Percentiles rank a stretch among this genome's conserved stretches.
Evolutionary conservation across 2,797 vertebrate species (phyloP).

Genomic region (Holocentrus rufus): DNA sequence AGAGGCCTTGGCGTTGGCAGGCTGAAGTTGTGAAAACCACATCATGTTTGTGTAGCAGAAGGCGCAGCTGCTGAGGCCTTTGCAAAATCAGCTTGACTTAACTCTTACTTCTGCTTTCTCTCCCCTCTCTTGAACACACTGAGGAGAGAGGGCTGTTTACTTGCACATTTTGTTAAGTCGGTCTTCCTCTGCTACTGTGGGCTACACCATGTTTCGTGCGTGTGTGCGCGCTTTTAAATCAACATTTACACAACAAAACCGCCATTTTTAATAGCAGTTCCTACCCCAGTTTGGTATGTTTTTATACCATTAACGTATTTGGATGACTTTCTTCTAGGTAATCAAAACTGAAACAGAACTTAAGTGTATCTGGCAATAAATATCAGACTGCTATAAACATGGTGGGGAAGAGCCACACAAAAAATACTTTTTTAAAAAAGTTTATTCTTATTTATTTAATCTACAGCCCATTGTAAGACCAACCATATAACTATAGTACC

Average conservation of each 20-base stretch:
- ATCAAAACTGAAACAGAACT: too few relatives aligned
- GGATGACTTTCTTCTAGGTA: too few relatives aligned
- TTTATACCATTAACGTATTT: too few relatives aligned
- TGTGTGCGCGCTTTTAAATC: neutral
- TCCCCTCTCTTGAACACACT: slow-evolving; percentile 52
- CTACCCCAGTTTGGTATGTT: too few relatives aligned
- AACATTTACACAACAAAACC: neutral
- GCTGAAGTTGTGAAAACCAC: slow-evolving; percentile 78
- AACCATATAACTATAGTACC: too few relatives aligned
- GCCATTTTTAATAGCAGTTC: neutral
- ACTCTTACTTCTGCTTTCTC: slow-evolving; percentile 84
- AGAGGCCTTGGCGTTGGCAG: slow-evolving; percentile 39
- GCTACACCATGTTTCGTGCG: slow-evolving; percentile 22
- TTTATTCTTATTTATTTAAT: too few relatives aligned
- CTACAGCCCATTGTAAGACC: too few relatives aligned
- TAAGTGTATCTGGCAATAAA: too few relatives aligned
- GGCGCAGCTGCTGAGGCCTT: slow-evolving; percentile 78
- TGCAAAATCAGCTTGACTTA: slow-evolving; percentile 81
- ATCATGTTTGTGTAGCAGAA: slow-evolving; percentile 71
- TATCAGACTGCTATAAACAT: too few relatives aligned
- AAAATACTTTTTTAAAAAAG: too few relatives aligned
- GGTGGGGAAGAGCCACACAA: too few relatives aligned
- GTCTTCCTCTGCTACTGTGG: slow-evolving; percentile 19
- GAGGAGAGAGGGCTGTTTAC: neutral
- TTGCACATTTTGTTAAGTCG: slow-evolving; percentile 46